These are phyloP conservation scores for Calliphora vicina DNA, from an alignment of 1,140 invertebrate genomes.

Conservation along the genomic window DNA sequence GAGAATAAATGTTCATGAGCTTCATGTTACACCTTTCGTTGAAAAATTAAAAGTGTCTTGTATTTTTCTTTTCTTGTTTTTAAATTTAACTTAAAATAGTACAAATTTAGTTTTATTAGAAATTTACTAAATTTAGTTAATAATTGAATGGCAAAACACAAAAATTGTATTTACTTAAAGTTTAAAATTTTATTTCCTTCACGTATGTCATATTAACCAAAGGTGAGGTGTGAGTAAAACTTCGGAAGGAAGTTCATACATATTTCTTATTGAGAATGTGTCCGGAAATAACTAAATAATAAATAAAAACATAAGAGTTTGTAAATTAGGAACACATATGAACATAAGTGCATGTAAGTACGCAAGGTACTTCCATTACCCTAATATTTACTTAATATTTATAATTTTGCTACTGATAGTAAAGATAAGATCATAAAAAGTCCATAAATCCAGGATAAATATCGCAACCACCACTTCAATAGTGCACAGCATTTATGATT, in stretches of 20 bases:
- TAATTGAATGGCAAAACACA: too few species aligned
- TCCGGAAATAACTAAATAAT: too few species aligned
- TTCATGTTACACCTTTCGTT: slow-evolving; percentile 13
- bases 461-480: background rate
- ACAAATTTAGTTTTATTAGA: background rate
- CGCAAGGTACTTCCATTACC: background rate
- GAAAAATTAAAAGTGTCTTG: background rate
- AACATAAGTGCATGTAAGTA: background rate
- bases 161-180: too few species aligned
- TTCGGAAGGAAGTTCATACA: background rate
- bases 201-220: too few species aligned
- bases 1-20: slow-evolving; percentile 9
- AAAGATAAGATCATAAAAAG: slow-evolving; percentile 8
- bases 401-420: background rate
- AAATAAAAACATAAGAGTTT: background rate
- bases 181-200: too few species aligned
- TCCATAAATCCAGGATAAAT: background rate
- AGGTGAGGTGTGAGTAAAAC: too few species aligned
- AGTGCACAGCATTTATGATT: slow-evolving; percentile 1
- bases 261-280: background rate
- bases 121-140: too few species aligned
- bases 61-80: background rate
- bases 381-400: background rate
- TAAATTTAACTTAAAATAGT: background rate
- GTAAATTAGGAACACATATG: background rate